Evolutionary conservation across 2,888 invertebrate species (phyloP), one percentile per base, ranked within the genome.

Genomic region (Belgica antarctica): DNA sequence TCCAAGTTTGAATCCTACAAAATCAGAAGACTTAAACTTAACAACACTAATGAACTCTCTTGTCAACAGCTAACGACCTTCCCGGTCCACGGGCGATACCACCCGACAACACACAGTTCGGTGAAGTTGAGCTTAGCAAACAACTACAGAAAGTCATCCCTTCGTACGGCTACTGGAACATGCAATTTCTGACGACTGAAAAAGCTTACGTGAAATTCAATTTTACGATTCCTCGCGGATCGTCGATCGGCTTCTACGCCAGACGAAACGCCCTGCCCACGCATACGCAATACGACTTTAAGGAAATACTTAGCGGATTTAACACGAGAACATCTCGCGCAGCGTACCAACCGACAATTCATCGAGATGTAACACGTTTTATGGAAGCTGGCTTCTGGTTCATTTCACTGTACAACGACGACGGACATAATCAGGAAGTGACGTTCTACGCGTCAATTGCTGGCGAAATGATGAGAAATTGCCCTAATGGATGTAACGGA

Each of bases 311-410:
- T 69, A 93, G 91, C 77, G 93, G 93, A 72, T 93, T 92, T 78
- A 93, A 92, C 80, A 92, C 90, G 36, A 84, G 93, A 77, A 89
- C 89, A 70, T 89, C 89, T 12, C 83, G 93, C 76, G 89, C 92
- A 66, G 90, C 92, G 76, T 90, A 93, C 83, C 81, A 90, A 88
- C 89, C 92, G 41, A 89, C 89, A 25, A 90, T 94, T 73, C 92
- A 92, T 78, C 92, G 92, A 79, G 94, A 94, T 82, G 90, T 96
- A 70, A 92, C 94, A 1, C 92, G 96, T 77, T 96, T 94, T 80
- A 89, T 98, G 89, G 94, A 96, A 77, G 91, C 92, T 76, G 98
- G 98, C 3, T 91, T 94, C 75, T 98, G 97, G 96, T 96, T 95
- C 80, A 83, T 98, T 62, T 94, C 94, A 15, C 81, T 98, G 8